Evolutionary conservation across 1,140 invertebrate species (phyloP).

Genomic region (Cherax destructor): DNA sequence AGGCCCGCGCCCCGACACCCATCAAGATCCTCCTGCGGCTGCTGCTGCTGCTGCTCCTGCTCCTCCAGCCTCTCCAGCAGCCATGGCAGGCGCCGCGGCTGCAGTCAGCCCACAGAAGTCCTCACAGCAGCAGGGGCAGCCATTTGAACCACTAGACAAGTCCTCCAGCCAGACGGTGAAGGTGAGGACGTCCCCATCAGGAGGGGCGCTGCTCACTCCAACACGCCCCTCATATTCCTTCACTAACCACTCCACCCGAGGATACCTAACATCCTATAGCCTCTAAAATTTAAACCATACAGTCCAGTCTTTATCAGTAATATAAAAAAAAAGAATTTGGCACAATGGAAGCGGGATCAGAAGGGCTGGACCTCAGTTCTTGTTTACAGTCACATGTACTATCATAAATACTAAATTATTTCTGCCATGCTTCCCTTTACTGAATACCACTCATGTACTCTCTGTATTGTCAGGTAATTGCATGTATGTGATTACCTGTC

Average conservation of each 20-base stretch:
- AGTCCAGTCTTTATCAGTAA: too few relatives aligned
- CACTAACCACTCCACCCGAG: background rate
- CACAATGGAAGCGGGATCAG: background rate
- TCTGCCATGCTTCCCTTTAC: too few relatives aligned
- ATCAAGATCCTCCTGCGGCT: constrained; percentile 31
- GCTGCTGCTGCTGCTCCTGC: background rate
- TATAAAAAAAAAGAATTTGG: too few relatives aligned
- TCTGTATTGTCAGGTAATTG: too few relatives aligned
- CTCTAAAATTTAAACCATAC: too few relatives aligned
- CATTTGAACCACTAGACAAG: constrained; percentile 59
- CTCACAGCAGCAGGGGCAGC: constrained; percentile 51
- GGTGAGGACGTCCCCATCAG: constrained; percentile 9
- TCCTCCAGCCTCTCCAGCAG: constrained; percentile 26
- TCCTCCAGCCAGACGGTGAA: constrained; percentile 63
- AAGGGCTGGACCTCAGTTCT: too few relatives aligned
- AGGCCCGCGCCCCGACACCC: constrained; percentile 55
- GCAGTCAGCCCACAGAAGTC: constrained; percentile 46
- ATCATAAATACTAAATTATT: too few relatives aligned
- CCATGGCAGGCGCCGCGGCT: constrained; percentile 32
- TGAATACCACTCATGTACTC: too few relatives aligned
- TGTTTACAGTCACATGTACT: too few relatives aligned
- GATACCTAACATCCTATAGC: background rate
- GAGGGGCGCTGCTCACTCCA: background rate
- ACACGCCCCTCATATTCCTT: background rate
- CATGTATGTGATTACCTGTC: too few relatives aligned